Evolutionary conservation across 2,113 vertebrate species (phyloP), one percentile per base, ranked within the genome.

Genomic region (Sus scrofa): DNA sequence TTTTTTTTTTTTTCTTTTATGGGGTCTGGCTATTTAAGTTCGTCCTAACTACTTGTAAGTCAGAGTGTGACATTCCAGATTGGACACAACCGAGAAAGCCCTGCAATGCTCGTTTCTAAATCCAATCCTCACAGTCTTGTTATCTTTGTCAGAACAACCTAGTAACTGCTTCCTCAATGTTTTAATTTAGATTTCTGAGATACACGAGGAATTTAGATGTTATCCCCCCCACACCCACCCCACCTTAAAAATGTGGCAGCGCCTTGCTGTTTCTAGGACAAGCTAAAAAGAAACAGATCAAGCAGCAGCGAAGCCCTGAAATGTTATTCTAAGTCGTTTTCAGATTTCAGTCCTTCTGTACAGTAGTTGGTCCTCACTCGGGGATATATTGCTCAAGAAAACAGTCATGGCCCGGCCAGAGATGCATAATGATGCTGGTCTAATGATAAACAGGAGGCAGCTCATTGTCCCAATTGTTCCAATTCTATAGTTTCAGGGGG

Each of bases 141-240:
- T 98, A 96, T 96, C 96, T 97, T 96, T 93, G 96, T 97, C 95
- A 97, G 92, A 97, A 96, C 92, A 97, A 95, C 94, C 94, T 95
- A 96, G 97, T 96, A 97, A 95, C 95, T 96, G 92, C 88, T 97
- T 97, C 95, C 77, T 96, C 94, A 52, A 97, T 95, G 94, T 95
- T 97, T 98, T 97, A 96, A 97, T 98, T 98, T 97, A 97, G 94
- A 94, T 97, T 97, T 95, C 96, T 95, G 95, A 96, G 97, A 97
- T 96, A 93, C 86, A 95, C 32, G 89, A 97, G 79, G 93, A 96
- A 96, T 97, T 75, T 96, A 95, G 96, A 97, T 95, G 84, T 92
- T 93, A 71, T 95, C 50, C 86, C 88, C 67, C 30, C 86, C 75
- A 73, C 67, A 62, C 62, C 77, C 44, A 7, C 73, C 24, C 37